These are phyloP conservation scores for Trichoplusia ni DNA, from an alignment of 1,140 invertebrate genomes.

Conservation along the genomic window DNA sequence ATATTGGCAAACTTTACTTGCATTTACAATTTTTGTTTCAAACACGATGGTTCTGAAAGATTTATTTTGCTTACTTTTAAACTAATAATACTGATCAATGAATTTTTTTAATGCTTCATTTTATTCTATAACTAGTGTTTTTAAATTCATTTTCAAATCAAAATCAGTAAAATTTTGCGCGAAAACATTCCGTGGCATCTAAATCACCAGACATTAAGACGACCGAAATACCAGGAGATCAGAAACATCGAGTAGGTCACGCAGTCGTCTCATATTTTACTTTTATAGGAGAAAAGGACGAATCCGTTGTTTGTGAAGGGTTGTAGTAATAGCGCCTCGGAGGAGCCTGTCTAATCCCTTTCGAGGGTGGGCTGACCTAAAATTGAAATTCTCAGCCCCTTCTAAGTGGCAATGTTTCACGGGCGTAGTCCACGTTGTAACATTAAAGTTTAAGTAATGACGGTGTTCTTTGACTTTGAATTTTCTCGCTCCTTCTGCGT, in stretches of 20 bases:
- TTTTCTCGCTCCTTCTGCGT: constrained; percentile 32
- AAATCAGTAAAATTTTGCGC: not conserved
- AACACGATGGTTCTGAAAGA: too few relatives aligned
- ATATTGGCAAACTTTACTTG: too few relatives aligned
- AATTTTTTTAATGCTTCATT: too few relatives aligned
- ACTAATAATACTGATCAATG: too few relatives aligned
- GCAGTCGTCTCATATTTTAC: constrained; percentile 37
- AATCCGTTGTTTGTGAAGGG: constrained; percentile 38
- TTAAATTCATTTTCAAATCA: not conserved
- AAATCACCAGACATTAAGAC: constrained; percentile 9
- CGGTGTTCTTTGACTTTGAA: constrained; percentile 26
- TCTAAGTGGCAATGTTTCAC: constrained; percentile 40
- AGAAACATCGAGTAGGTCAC: constrained; percentile 18
- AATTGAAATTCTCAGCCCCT: constrained; percentile 45
- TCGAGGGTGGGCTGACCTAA: constrained; percentile 40
- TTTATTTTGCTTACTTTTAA: too few relatives aligned
- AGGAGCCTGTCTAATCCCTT: constrained; percentile 39
- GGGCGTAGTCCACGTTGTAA: constrained; percentile 37
- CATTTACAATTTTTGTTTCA: too few relatives aligned
- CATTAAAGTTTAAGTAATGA: constrained; percentile 45
- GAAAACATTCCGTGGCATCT: not conserved
- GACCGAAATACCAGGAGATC: constrained; percentile 26
- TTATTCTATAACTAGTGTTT: too few relatives aligned
- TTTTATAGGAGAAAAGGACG: constrained; percentile 37
- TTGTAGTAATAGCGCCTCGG: constrained; percentile 31